Evolutionary conservation across 2,797 vertebrate species (phyloP).

Genomic region (Alauda arvensis): DNA sequence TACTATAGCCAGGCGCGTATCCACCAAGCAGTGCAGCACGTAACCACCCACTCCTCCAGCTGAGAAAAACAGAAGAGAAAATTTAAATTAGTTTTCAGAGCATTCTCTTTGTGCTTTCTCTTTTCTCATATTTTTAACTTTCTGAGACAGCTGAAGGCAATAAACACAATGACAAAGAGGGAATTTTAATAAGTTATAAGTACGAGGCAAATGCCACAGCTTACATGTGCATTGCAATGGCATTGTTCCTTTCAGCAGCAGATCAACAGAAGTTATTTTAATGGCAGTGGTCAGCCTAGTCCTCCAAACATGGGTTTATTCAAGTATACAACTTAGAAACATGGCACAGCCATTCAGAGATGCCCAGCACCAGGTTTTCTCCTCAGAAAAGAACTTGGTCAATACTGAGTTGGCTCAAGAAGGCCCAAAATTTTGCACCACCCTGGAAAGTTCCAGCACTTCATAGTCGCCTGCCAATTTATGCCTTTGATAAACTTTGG

Average conservation of each 20-base stretch:
- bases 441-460: neutral
- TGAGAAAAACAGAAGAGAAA: slow-evolving; percentile 15
- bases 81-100: neutral
- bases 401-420: neutral
- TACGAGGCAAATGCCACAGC: neutral
- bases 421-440: neutral
- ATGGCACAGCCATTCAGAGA: neutral
- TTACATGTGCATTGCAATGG: neutral
- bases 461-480: neutral
- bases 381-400: neutral
- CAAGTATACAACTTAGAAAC: neutral
- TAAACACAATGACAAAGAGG: neutral
- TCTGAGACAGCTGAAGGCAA: neutral
- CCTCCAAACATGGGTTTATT: neutral
- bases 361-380: neutral
- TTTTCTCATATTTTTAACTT: neutral
- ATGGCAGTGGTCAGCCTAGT: neutral
- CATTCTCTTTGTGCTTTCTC: neutral
- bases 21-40: neutral
- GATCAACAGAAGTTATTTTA: neutral
- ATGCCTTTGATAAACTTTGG: neutral
- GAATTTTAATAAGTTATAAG: neutral
- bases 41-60: neutral
- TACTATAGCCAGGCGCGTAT: neutral
- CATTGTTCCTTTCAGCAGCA: neutral